A percentile compares a stretch with the other conserved stretches of the same genome.
Conservation (phyloP, 2,797 vertebrate genomes). For the Dryobates pubescens region DNA sequence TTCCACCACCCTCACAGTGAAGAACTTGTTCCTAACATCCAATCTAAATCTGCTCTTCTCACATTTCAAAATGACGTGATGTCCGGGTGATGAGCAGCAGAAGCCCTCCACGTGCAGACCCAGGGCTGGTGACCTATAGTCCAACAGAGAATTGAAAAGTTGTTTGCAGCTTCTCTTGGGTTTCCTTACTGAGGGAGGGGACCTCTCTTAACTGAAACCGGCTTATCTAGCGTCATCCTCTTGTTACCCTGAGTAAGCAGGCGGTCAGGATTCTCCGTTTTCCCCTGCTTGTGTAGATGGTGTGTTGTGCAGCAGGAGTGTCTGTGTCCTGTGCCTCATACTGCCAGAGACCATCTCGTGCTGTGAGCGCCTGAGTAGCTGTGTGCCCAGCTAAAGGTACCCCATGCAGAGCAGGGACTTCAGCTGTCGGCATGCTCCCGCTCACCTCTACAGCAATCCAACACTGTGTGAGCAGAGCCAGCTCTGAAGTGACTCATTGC, state of each 20-base stretch:
- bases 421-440: rapidly evolving
- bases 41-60: no score
- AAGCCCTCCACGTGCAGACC: not conserved
- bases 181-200: not conserved
- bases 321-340: no score
- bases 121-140: not conserved
- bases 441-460: not conserved
- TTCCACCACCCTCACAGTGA: no score
- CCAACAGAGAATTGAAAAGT: not conserved
- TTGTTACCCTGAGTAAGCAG: not conserved
- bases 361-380: rapidly evolving
- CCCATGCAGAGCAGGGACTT: not conserved
- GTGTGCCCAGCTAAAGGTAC: not conserved
- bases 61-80: not conserved
- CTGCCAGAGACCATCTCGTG: no score
- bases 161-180: not conserved
- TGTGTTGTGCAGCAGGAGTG: rapidly evolving
- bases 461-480: rapidly evolving
- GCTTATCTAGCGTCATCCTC: not conserved
- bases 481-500: not conserved
- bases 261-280: not conserved
- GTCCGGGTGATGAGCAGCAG: not conserved
- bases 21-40: no score
- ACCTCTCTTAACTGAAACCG: not conserved
- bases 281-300: not conserved